Evolutionary conservation across 1,140 invertebrate genomes (phyloP).

Genomic region (Penaeus chinensis): DNA sequence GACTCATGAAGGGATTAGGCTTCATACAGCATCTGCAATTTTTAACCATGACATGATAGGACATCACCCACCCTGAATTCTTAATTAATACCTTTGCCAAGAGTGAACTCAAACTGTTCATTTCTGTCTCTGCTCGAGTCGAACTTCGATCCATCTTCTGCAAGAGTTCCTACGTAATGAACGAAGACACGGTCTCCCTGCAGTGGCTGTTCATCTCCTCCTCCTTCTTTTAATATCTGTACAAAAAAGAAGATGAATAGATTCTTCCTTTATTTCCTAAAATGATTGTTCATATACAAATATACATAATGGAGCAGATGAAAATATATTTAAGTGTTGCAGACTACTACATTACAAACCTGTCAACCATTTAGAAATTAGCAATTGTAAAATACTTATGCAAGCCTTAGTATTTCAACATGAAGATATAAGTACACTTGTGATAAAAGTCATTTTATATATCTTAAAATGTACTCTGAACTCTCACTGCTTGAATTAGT

Average conservation of each 20-base stretch:
- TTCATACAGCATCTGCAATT: too few relatives aligned
- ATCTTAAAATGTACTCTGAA: not conserved
- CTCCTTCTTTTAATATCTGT: slow-evolving; percentile 75
- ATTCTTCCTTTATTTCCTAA: too few relatives aligned
- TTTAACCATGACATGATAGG: not conserved
- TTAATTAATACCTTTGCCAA: slow-evolving; percentile 78
- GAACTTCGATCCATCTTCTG: slow-evolving; percentile 88
- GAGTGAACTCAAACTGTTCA: slow-evolving; percentile 85
- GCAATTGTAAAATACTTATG: too few relatives aligned
- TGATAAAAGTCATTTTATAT: not conserved
- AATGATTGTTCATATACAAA: too few relatives aligned
- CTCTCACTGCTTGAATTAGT: too few relatives aligned
- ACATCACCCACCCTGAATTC: not conserved
- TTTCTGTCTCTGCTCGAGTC: slow-evolving; percentile 89
- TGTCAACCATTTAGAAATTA: too few relatives aligned
- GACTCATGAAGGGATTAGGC: too few relatives aligned
- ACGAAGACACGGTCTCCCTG: slow-evolving; percentile 81
- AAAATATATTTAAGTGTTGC: too few relatives aligned
- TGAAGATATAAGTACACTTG: too few relatives aligned
- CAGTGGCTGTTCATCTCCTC: slow-evolving; percentile 74
- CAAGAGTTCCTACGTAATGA: slow-evolving; percentile 92
- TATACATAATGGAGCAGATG: too few relatives aligned
- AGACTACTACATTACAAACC: too few relatives aligned
- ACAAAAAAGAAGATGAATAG: not conserved
- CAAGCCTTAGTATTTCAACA: too few relatives aligned